Evolutionary conservation across 2,113 vertebrate species (phyloP).

Genomic region (Nanorana parkeri): DNA sequence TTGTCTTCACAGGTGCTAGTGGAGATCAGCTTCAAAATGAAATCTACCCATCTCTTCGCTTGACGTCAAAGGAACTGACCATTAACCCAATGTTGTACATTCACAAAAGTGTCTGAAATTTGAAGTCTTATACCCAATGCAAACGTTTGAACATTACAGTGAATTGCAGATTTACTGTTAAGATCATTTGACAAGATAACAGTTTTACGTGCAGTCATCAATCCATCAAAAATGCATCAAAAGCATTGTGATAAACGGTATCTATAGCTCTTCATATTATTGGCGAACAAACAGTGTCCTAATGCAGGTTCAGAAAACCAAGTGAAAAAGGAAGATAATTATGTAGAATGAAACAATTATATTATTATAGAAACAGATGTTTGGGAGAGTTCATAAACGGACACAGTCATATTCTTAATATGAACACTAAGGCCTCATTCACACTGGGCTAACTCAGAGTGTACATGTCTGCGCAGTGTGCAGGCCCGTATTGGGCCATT

Average conservation of each 20-base stretch:
- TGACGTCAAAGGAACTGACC: conserved; percentile 9
- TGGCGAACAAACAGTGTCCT: not conserved
- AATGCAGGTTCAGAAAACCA: not conserved
- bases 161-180: not conserved
- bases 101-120: not conserved
- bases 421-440: no score
- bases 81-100: conserved; percentile 24
- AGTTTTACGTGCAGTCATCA: conserved; percentile 9
- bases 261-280: not conserved
- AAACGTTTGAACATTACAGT: not conserved
- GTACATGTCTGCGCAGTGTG: no score
- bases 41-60: not conserved
- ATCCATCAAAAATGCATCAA: not conserved
- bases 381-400: no score
- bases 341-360: no score
- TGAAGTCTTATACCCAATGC: not conserved
- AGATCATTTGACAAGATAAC: conserved; percentile 8
- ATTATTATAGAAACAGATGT: no score
- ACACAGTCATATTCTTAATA: no score
- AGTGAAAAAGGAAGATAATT: no score
- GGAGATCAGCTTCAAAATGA: conserved; percentile 36
- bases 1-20: conserved; percentile 51
- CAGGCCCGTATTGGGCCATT: no score
- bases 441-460: no score
- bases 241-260: not conserved